Base-by-base conservation (phyloP, 2,113 vertebrate species). In the Solea senegalensis region DNA sequence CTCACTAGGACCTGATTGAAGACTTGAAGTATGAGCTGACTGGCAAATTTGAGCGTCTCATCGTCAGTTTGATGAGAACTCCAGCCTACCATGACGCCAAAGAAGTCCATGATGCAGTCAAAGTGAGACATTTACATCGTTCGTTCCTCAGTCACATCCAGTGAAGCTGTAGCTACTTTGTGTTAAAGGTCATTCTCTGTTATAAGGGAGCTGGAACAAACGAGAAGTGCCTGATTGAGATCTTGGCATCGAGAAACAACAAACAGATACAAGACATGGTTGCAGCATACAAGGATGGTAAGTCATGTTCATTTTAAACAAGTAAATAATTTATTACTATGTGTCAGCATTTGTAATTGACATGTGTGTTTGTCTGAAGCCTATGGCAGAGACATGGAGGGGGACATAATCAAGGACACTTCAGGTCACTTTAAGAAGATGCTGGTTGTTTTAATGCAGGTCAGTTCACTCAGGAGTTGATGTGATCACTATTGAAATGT, bases 351-450 rank as follows among this genome's bases (percentile, higher is more conserved):
- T 74, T 69, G 2, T 27, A 61, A 8, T 2, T 44, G 55, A 57
- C 44, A 8, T 48, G 9, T 65, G 26, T 66, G 13, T 72, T 43
- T 72, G 15, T 73, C 50, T 56, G 13, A 87, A 99, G 98, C 95
- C 13, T 98, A 98, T 0, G 94, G 91, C 50, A 92, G 92, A 12
- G 95, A 98, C 74, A 89, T 99, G 44, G 98, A 99, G 85, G 92
- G 95, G 28, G 96, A 96, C 11, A 2, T 99, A 0, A 72, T 94
- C 1, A 88, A 83, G 2, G 98, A 99, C 74, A 99, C 97, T 0
- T 96, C 96, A 0, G 97, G 97, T 55, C 98, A 99, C 82, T 99
- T 99, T 89, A 97, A 96, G 91, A 99, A 99, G 93, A 99, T 98
- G 97, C 93, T 98, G 0, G 57, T 99, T 9, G 98, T 98, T 83